phyloP scores from a whole-genome alignment of 2,888 invertebrate genomes.

The Elegia similella region DNA sequence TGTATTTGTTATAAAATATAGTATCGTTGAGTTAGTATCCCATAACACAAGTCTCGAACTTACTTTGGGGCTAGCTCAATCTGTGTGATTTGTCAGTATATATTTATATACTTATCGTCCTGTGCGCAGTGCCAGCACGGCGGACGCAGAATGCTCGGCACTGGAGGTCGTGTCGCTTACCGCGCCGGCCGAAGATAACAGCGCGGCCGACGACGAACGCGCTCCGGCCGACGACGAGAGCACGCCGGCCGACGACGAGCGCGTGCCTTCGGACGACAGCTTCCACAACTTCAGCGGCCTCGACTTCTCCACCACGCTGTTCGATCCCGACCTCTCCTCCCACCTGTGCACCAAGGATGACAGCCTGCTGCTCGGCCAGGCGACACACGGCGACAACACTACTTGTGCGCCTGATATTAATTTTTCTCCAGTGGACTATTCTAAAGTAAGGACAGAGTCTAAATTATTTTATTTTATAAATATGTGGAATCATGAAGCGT shows the following conservation, averaged over 20 bases:
- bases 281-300: slow-evolving; percentile 57
- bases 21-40: too few species aligned
- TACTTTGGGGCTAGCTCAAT: too few species aligned
- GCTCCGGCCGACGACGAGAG: slow-evolving; percentile 26
- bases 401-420: neutral
- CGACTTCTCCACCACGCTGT: slow-evolving; percentile 54
- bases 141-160: neutral
- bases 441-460: neutral
- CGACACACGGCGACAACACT: slow-evolving; percentile 27
- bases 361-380: slow-evolving; percentile 50
- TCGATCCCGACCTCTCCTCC: slow-evolving; percentile 46
- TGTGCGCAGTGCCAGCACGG: too few species aligned
- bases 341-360: slow-evolving; percentile 61
- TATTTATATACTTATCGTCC: too few species aligned
- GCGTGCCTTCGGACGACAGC: slow-evolving; percentile 59
- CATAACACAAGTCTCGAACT: too few species aligned
- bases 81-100: too few species aligned
- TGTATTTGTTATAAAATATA: too few species aligned
- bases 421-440: neutral
- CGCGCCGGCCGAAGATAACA: neutral
- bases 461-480: too few species aligned
- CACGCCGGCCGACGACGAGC: slow-evolving; percentile 44
- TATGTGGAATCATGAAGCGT: too few species aligned
- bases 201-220: too few species aligned
- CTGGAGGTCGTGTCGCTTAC: slow-evolving; percentile 18